Conservation (phyloP, 2,797 vertebrate genomes). For the Falco biarmicus region DNA sequence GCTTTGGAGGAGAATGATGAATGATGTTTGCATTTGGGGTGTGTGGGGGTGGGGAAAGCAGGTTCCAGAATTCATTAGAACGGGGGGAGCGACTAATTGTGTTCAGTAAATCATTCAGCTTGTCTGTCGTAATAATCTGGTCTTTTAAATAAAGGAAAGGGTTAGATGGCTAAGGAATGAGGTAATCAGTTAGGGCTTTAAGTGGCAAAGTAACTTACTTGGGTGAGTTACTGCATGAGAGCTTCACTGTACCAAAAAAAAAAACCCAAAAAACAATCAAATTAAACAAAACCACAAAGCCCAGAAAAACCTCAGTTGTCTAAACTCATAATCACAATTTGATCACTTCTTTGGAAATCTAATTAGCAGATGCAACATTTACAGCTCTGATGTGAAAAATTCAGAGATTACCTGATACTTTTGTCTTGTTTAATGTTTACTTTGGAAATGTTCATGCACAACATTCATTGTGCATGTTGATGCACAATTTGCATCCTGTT, state of each 20-base stretch:
- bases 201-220: background rate
- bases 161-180: background rate
- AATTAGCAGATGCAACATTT: background rate
- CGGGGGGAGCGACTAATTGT: accelerated
- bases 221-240: background rate
- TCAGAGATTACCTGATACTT: background rate
- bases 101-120: background rate
- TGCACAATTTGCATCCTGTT: background rate
- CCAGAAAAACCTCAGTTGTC: background rate
- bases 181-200: background rate
- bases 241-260: background rate
- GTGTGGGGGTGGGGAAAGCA: background rate
- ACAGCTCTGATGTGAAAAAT: background rate
- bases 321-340: background rate
- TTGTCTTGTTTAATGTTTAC: background rate
- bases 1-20: background rate
- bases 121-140: background rate
- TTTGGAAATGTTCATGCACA: background rate
- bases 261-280: background rate
- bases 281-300: background rate
- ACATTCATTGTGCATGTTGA: background rate
- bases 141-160: background rate
- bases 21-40: background rate
- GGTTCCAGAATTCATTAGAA: background rate
- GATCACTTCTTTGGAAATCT: background rate